Base-by-base conservation (phyloP, 2,797 vertebrate species). In the Syndactyla subalaris region DNA sequence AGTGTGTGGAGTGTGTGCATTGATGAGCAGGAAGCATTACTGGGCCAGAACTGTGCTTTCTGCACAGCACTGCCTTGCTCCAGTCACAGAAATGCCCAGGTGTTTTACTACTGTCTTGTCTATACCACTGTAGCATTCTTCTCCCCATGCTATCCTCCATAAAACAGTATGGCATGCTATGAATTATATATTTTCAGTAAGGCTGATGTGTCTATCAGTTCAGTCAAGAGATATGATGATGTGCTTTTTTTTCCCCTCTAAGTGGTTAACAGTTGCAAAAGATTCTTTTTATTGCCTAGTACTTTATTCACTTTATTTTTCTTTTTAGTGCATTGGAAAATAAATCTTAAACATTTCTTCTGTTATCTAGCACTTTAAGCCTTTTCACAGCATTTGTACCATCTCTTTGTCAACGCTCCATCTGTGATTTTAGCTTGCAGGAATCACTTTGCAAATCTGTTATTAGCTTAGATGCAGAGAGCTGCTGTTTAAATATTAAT, bases 401-500 rank as follows among this genome's bases (percentile, higher is more conserved):
- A 57, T 91, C 85, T 88, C 71, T 55, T 93, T 95, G 91, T 66
- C 58, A 85, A 16, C 20, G 9, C 85, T 91, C 84, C 83, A 88
- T 94, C 89, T 96, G 81, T 96, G 85, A 95, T 85, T 96, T 96
- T 94, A 91, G 74, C 78, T 93, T 80, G n/a, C 77, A 95, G 80
- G 95, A 75, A 82, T 67, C 43, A 74, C 49, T 97, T 94, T 73
- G 72, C 61, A 46, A 16, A 88, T 97, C 41, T 74, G n/a, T 95
- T 95, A 81, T 91, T 95, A 93, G 76, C 83, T 95, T 89, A 85
- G 59, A 82, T 86, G 68, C 58, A 84, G 77, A 91, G 73, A 93
- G n/a, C 59, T 91, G 51, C 55, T 83, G 67, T 92, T 97, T 90
- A 96, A 97, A 94, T 97, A 96, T 95, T 94, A 95, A 88, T 87